Evolutionary conservation across 53 echinoderm and acorn worm genomes (phyloP), one percentile per base, ranked within the genome.

Genomic region (Glandiceps talaboti): DNA sequence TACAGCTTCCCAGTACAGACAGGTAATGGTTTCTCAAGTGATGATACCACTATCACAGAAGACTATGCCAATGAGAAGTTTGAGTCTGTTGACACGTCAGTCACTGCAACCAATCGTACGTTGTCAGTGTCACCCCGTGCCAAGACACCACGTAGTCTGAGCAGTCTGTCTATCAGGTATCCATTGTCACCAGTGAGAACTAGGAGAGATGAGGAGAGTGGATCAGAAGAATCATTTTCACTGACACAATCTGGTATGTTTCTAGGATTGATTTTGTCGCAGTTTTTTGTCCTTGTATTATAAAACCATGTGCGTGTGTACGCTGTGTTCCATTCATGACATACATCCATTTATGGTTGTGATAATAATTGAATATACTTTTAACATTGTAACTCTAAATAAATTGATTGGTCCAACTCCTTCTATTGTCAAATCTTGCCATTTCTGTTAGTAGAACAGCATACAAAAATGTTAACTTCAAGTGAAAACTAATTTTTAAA

Each of bases 211-310:
- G 93, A 93, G 30, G 97, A 96, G 86, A 96, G 97, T 77, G 97
- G 97, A 31, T 96, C 97, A 0, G 97, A 96, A 85, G 89, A 88
- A 73, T 96, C 97, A 0, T 89, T 92, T 76, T 96, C 97, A n/a
- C 92, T 92, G 82, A 96, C 91, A 30, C 88, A 92, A 82, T 96
- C 97, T 30, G 95, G 95, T 95, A 33, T 83, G 86, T 82, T 0
- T 45, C n/a, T n/a, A n/a, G n/a, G n/a, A n/a, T n/a, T n/a, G n/a
- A n/a, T n/a, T n/a, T n/a, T n/a, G n/a, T n/a, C n/a, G n/a, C n/a
- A n/a, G n/a, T n/a, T n/a, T n/a, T n/a, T n/a, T n/a, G n/a, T n/a
- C n/a, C n/a, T n/a, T n/a, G n/a, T n/a, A n/a, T n/a, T n/a, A n/a
- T n/a, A n/a, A n/a, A n/a, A n/a, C n/a, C n/a, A n/a, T n/a, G n/a